Percentiles rank a stretch among this genome's conserved stretches.
These are phyloP conservation scores for Chrysemys picta DNA, from an alignment of 2,113 vertebrate species.

Conservation along the genomic window DNA sequence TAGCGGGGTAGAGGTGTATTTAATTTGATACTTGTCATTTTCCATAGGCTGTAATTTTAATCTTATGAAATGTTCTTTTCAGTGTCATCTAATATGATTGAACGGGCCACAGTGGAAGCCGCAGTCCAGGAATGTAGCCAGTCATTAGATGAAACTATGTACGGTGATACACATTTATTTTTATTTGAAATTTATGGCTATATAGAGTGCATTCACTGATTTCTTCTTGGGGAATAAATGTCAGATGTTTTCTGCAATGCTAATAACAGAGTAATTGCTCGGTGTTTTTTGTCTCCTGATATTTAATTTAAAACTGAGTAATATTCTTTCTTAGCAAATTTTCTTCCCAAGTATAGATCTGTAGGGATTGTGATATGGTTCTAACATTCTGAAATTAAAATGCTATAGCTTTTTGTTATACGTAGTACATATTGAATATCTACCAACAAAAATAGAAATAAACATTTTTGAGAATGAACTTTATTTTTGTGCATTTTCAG, in stretches of 20 bases:
- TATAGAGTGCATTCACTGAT: neutral
- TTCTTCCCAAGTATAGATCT: neutral
- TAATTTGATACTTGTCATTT: neutral
- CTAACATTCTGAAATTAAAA: neutral
- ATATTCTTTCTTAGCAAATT: neutral
- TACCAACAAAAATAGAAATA: neutral
- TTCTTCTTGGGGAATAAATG: conserved; percentile 3
- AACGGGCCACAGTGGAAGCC: conserved; percentile 85
- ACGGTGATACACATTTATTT: conserved; percentile 52
- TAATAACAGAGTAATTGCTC: neutral
- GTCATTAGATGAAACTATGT: conserved; percentile 90
- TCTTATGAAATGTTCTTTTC: conserved; percentile 55
- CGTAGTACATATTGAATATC: neutral
- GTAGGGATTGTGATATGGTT: neutral
- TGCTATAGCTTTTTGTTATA: neutral
- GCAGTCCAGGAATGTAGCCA: conserved; percentile 95
- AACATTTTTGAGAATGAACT: neutral
- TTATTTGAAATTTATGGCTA: neutral
- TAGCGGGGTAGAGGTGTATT: neutral
- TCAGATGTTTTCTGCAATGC: conserved; percentile 1
- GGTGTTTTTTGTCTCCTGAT: conserved; percentile 14
- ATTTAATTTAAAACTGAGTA: conserved; percentile 4
- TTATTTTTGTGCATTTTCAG: neutral
- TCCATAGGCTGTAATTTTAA: neutral
- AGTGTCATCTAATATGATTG: conserved; percentile 96